These are phyloP conservation scores for Emydura subglobosa DNA, from an alignment of 2,113 vertebrate species.

Conservation along the genomic window DNA sequence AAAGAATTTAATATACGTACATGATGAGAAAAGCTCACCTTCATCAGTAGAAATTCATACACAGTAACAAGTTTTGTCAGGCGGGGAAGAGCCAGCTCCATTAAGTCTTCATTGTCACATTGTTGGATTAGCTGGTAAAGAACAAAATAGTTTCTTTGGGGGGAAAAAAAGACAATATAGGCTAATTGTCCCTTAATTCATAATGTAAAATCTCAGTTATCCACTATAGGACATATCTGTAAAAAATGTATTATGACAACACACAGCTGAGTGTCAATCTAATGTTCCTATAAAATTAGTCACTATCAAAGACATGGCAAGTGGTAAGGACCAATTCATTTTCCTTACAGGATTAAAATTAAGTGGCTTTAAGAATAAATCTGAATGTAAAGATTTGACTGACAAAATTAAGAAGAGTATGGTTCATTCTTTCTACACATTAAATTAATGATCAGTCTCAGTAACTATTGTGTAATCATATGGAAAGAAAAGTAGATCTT, in stretches of 20 bases:
- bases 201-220: not conserved
- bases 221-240: not conserved
- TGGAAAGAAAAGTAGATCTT: slow-evolving; percentile 3
- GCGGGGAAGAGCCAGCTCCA: slow-evolving; percentile 90
- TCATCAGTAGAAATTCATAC: slow-evolving; percentile 92
- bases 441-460: slow-evolving; percentile 12
- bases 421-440: not conserved
- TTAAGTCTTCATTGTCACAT: slow-evolving; percentile 89
- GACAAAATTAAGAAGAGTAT: not conserved
- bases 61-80: slow-evolving; percentile 88
- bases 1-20: not conserved
- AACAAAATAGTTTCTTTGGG: slow-evolving; percentile 36
- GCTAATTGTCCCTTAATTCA: not conserved
- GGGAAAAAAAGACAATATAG: not conserved
- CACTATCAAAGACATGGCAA: not conserved
- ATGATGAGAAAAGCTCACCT: slow-evolving; percentile 79
- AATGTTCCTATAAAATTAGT: not conserved
- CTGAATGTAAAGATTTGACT: not conserved
- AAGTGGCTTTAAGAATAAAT: slow-evolving; percentile 1
- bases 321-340: not conserved
- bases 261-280: not conserved
- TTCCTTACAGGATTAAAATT: not conserved
- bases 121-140: slow-evolving; percentile 86
- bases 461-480: not conserved
- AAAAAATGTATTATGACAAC: too few species aligned